phyloP scores from a whole-genome alignment of 2,113 vertebrate genomes.

The Anhinga anhinga region DNA sequence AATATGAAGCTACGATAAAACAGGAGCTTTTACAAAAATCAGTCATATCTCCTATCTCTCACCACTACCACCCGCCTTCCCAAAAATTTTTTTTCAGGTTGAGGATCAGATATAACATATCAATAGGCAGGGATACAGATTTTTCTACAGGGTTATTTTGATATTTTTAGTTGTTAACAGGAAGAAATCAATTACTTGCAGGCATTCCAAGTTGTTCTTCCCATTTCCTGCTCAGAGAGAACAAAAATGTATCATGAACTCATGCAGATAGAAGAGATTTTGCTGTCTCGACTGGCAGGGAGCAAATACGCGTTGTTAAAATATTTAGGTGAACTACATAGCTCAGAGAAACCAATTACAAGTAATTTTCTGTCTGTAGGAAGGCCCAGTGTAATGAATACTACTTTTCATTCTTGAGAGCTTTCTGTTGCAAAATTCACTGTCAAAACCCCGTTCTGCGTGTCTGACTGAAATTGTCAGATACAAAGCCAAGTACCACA shows the following conservation, averaged over 20 bases:
- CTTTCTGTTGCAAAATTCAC: neutral
- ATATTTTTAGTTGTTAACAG: neutral
- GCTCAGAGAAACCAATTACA: neutral
- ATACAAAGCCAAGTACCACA: neutral
- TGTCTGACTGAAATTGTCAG: neutral
- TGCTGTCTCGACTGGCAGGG: neutral
- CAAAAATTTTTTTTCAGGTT: neutral
- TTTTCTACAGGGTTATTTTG: neutral
- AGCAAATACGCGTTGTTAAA: neutral
- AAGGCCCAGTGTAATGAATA: neutral
- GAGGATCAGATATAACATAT: fast-evolving
- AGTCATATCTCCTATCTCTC: neutral
- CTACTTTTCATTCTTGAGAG: neutral
- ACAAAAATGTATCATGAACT: neutral
- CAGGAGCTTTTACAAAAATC: neutral
- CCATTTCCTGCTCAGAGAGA: neutral
- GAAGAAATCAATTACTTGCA: neutral
- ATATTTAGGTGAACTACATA: neutral
- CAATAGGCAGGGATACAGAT: neutral
- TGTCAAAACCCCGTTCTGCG: neutral
- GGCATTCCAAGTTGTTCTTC: neutral
- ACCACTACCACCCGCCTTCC: neutral
- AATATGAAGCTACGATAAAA: neutral
- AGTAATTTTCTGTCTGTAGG: neutral
- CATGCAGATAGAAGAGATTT: neutral